Percentiles rank a stretch among this genome's conserved stretches.
phyloP scores from a whole-genome alignment of 2,888 invertebrate species.

The Cerceris ruficornis region DNA sequence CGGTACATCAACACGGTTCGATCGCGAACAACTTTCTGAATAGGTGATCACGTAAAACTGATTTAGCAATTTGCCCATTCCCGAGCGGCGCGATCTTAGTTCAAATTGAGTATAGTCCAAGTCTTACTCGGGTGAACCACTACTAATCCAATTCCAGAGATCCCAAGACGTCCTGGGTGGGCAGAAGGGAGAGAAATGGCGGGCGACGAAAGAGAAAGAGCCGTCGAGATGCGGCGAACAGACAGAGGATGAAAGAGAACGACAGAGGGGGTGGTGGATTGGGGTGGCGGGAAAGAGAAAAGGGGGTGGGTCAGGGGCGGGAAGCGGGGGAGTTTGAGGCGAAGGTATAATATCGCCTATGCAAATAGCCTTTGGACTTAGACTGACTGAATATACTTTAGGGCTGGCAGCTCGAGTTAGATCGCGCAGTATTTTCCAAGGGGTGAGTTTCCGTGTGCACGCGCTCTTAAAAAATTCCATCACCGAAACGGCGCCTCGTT shows the following conservation, averaged over 20 bases:
- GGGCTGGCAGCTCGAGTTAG: constrained; percentile 66
- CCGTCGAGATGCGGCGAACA: constrained; percentile 52
- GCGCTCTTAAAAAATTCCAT: constrained; percentile 63
- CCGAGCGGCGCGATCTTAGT: constrained; percentile 78
- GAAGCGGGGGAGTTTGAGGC: constrained; percentile 62
- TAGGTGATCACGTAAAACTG: constrained; percentile 82
- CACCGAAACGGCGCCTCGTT: constrained; percentile 53
- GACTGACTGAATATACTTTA: constrained; percentile 80
- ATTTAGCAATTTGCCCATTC: constrained; percentile 81
- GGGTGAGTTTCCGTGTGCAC: constrained; percentile 35
- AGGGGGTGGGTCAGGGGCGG: constrained; percentile 40
- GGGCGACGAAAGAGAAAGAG: constrained; percentile 60
- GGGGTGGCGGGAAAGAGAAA: constrained; percentile 44
- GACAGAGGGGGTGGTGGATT: constrained; percentile 49
- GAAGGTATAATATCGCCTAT: constrained; percentile 81
- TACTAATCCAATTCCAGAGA: constrained; percentile 81
- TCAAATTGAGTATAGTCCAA: constrained; percentile 81
- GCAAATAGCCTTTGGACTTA: constrained; percentile 81
- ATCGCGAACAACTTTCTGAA: constrained; percentile 80
- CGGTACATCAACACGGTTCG: constrained; percentile 64
- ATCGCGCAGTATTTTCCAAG: constrained; percentile 58
- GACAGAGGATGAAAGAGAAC: constrained; percentile 56
- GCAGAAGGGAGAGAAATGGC: constrained; percentile 28
- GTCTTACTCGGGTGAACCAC: constrained; percentile 80
- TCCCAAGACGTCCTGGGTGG: constrained; percentile 75